Percentiles rank a stretch among this genome's conserved stretches.
These are phyloP conservation scores for Chymomyza amoena DNA, from an alignment of 2,888 invertebrate genomes.

Conservation along the genomic window DNA sequence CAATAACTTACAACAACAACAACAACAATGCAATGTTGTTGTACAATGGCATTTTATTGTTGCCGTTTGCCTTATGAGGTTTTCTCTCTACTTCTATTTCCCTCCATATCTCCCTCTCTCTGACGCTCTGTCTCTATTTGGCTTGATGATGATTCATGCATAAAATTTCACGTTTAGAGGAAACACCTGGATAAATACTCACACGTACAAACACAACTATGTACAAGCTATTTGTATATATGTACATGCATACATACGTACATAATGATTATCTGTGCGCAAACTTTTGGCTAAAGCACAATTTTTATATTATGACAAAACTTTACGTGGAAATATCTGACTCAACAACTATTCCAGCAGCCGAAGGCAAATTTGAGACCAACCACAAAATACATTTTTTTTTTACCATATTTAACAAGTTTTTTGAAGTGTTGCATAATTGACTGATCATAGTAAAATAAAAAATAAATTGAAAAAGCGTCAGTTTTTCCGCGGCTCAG, in stretches of 20 bases:
- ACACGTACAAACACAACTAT: neutral
- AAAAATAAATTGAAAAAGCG: too few species aligned
- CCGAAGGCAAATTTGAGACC: neutral
- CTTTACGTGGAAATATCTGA: neutral
- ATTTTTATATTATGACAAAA: neutral
- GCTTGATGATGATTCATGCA: slow-evolving; percentile 53
- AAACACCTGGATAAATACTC: slow-evolving; percentile 64
- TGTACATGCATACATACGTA: neutral
- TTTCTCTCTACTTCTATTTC: neutral
- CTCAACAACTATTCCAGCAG: neutral
- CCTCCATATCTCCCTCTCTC: neutral
- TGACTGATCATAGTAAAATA: neutral
- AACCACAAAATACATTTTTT: neutral
- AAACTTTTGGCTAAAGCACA: slow-evolving; percentile 16
- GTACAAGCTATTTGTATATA: neutral
- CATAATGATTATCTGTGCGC: slow-evolving; percentile 14
- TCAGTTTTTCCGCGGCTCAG: too few species aligned
- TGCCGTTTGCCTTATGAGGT: slow-evolving; percentile 8
- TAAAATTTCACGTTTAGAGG: slow-evolving; percentile 51
- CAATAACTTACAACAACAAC: neutral
- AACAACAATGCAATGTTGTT: neutral
- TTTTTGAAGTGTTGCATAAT: neutral
- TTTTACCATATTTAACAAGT: neutral
- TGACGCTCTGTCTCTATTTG: slow-evolving; percentile 8
- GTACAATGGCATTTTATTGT: neutral